Evolutionary conservation across 1,140 invertebrate genomes (phyloP).

Genomic region (Drosophila tristis): DNA sequence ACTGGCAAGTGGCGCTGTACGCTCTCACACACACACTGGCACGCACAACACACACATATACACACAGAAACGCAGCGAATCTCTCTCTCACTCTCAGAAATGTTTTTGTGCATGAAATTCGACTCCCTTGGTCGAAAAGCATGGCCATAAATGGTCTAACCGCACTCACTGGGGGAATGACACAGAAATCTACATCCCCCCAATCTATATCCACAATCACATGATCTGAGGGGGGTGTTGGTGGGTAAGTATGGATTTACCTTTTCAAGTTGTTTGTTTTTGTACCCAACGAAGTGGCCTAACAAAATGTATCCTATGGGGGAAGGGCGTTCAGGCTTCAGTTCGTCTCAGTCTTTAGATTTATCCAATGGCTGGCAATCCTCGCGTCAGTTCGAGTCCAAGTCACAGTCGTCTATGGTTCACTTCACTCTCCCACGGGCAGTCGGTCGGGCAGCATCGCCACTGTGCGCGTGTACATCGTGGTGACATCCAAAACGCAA

Average conservation of each 20-base stretch:
- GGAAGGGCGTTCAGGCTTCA: background rate
- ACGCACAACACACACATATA: constrained; percentile 7
- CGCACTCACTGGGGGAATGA: constrained; percentile 7
- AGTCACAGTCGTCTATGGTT: constrained; percentile 3
- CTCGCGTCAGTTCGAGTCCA: constrained; percentile 1
- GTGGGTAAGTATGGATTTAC: no score
- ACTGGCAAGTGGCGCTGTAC: constrained; percentile 66
- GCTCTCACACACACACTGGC: constrained; percentile 30
- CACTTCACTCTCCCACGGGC: constrained; percentile 48
- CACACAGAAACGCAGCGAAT: constrained; percentile 27
- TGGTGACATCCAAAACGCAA: constrained; percentile 84
- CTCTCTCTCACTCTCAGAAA: constrained; percentile 32
- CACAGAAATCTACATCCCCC: background rate
- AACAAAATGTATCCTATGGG: no score
- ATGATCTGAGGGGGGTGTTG: no score
- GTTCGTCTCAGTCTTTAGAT: constrained; percentile 28
- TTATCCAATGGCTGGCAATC: background rate
- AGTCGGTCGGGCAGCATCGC: constrained; percentile 46
- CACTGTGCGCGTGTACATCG: constrained; percentile 72
- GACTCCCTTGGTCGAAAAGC: constrained; percentile 60
- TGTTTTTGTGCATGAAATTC: constrained; percentile 76
- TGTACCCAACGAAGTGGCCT: no score
- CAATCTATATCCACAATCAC: no score
- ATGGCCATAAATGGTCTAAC: constrained; percentile 72
- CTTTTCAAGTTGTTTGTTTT: no score